Percentiles rank a stretch among this genome's conserved stretches.
phyloP scores from a whole-genome alignment of 2,113 vertebrate genomes.

The Natator depressus region DNA sequence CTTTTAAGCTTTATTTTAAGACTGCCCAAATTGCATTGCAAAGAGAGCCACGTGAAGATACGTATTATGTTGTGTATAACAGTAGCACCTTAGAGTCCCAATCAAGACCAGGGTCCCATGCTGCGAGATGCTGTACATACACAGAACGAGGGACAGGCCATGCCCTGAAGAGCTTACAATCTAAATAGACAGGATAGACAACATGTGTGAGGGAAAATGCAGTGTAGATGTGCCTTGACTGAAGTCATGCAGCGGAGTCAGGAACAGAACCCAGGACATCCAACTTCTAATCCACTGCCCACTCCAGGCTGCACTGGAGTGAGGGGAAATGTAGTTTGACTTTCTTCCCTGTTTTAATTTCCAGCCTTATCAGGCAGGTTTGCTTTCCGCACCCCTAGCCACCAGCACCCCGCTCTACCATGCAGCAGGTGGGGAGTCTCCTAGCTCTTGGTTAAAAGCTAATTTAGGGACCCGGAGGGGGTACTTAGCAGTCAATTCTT shows the following conservation, averaged over 20 bases:
- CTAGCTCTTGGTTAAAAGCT: not conserved
- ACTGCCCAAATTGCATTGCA: not conserved
- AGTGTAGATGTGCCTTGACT: fast-evolving
- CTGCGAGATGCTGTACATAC: not conserved
- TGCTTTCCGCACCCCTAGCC: not conserved
- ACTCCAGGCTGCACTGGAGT: not conserved
- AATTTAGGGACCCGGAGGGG: not conserved
- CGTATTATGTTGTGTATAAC: fast-evolving
- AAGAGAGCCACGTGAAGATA: not conserved
- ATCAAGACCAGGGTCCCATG: fast-evolving
- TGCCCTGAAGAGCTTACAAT: not conserved
- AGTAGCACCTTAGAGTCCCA: not conserved
- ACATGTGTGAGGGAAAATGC: not conserved
- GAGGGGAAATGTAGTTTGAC: not conserved
- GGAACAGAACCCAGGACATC: fast-evolving
- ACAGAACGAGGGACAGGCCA: not conserved
- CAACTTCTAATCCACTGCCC: fast-evolving
- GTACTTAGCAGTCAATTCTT: not conserved
- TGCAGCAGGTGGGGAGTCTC: not conserved
- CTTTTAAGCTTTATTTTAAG: not conserved
- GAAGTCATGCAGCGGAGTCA: not conserved
- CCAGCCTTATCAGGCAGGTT: fast-evolving
- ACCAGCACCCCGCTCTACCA: not conserved
- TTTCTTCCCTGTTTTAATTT: not conserved
- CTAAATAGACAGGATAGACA: not conserved